These are phyloP conservation scores for Camponotus floridanus DNA, from an alignment of 1,140 invertebrate species.

Conservation along the genomic window DNA sequence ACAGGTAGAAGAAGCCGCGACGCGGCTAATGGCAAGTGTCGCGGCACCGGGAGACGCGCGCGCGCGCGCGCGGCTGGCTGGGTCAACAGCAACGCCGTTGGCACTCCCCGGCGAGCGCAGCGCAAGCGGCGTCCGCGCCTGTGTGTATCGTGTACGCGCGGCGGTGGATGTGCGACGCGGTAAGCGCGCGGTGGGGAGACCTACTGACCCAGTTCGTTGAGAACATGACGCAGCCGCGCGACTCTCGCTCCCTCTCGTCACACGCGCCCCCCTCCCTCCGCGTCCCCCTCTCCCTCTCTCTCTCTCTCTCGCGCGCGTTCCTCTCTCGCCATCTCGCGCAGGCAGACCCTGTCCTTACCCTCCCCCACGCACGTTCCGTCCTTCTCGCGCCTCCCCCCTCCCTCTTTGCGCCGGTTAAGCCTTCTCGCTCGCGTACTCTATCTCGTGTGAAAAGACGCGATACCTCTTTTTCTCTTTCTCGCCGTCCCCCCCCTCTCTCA, in stretches of 20 bases:
- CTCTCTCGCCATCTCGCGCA: not conserved
- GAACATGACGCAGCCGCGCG: slow-evolving; percentile 85
- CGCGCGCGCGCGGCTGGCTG: slow-evolving; percentile 81
- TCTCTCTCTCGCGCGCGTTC: not conserved
- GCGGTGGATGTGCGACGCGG: slow-evolving; percentile 69
- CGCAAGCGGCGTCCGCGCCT: slow-evolving; percentile 68
- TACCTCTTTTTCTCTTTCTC: slow-evolving; percentile 35
- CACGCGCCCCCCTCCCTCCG: slow-evolving; percentile 58
- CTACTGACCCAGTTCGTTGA: slow-evolving; percentile 85
- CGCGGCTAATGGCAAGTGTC: slow-evolving; percentile 58
- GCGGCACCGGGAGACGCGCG: slow-evolving; percentile 68
- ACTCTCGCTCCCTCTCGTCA: slow-evolving; percentile 80
- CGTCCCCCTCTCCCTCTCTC: slow-evolving; percentile 41
- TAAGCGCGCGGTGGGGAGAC: slow-evolving; percentile 81
- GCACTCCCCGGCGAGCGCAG: slow-evolving; percentile 80
- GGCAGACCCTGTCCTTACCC: slow-evolving; percentile 59
- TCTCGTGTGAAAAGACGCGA: slow-evolving; percentile 41
- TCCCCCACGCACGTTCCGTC: slow-evolving; percentile 36
- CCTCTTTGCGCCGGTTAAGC: not conserved
- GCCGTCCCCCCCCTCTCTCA: slow-evolving; percentile 18
- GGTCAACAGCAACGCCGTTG: slow-evolving; percentile 86
- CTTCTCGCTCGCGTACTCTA: slow-evolving; percentile 15
- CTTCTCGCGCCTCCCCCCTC: slow-evolving; percentile 33
- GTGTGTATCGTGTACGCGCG: slow-evolving; percentile 62
- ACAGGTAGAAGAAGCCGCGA: not conserved